Percentiles rank a stretch among this genome's conserved stretches.
These are phyloP conservation scores for Melipona bicolor DNA, from an alignment of 2,888 invertebrate genomes.

Conservation along the genomic window DNA sequence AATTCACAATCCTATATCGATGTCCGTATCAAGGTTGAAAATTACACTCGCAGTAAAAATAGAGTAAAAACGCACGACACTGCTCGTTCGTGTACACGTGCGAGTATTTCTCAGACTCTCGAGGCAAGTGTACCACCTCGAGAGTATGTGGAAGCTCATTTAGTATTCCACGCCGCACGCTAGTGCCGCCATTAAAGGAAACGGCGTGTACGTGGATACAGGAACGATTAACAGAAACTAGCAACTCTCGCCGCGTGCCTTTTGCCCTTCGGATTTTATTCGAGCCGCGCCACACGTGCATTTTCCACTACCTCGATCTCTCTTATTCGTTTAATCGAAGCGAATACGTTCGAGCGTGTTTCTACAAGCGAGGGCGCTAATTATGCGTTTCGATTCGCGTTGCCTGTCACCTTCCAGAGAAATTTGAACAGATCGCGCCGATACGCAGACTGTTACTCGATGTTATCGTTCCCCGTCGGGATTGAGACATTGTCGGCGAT, in stretches of 20 bases:
- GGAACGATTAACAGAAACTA: constrained; percentile 8
- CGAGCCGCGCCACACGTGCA: background rate
- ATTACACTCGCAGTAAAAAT: background rate
- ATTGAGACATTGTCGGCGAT: constrained; percentile 65
- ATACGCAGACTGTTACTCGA: constrained; percentile 42
- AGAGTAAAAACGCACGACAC: background rate
- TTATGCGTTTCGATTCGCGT: constrained; percentile 53
- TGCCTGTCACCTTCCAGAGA: constrained; percentile 41
- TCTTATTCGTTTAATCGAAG: too few species aligned
- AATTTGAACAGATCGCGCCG: constrained; percentile 46
- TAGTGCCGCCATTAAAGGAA: constrained; percentile 5
- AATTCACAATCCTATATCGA: too few species aligned
- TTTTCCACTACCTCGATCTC: background rate
- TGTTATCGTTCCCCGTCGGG: constrained; percentile 44
- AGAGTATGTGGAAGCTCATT: constrained; percentile 15
- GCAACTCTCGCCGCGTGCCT: background rate
- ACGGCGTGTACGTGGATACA: background rate
- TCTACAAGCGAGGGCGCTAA: background rate
- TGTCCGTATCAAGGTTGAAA: too few species aligned
- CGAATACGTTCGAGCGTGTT: too few species aligned
- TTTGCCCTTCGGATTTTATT: background rate
- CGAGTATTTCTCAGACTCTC: constrained; percentile 1
- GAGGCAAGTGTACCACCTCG: background rate
- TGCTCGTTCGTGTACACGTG: background rate
- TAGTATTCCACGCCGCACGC: constrained; percentile 23